Conservation (phyloP, 2,888 invertebrate species). For the Troides helena region DNA sequence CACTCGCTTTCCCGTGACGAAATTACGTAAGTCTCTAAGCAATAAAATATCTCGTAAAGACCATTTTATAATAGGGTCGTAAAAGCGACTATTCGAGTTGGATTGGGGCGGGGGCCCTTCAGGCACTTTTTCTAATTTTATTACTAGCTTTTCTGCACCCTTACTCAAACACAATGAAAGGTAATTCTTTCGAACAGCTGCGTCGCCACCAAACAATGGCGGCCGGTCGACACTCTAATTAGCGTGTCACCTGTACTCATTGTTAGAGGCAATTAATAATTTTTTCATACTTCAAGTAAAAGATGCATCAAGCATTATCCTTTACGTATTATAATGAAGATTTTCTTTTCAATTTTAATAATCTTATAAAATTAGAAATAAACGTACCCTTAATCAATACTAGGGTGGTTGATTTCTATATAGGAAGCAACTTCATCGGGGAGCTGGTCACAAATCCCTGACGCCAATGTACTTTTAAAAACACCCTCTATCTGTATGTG, state of each 20-base stretch:
- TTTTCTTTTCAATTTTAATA: no score
- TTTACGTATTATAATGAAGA: no score
- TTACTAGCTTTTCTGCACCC: constrained; percentile 59
- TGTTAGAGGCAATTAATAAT: neutral
- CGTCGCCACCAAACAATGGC: constrained; percentile 24
- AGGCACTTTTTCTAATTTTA: constrained; percentile 71
- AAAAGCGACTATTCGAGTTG: constrained; percentile 62
- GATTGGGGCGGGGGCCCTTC: constrained; percentile 46
- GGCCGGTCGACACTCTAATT: constrained; percentile 31
- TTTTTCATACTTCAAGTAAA: no score
- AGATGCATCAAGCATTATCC: no score
- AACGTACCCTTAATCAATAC: no score
- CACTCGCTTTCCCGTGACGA: constrained; percentile 67
- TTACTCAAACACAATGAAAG: constrained; percentile 54
- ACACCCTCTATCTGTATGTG: no score
- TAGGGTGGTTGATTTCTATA: no score
- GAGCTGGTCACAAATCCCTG: no score
- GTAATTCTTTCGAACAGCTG: constrained; percentile 55
- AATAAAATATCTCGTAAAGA: constrained; percentile 77
- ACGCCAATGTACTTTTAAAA: no score
- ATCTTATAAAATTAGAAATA: no score
- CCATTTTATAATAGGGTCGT: constrained; percentile 78
- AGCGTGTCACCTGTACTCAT: neutral
- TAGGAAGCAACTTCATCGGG: no score
- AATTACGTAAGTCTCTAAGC: constrained; percentile 78